These are phyloP conservation scores for Psettodes erumei DNA, from an alignment of 2,113 vertebrate genomes.

Conservation along the genomic window DNA sequence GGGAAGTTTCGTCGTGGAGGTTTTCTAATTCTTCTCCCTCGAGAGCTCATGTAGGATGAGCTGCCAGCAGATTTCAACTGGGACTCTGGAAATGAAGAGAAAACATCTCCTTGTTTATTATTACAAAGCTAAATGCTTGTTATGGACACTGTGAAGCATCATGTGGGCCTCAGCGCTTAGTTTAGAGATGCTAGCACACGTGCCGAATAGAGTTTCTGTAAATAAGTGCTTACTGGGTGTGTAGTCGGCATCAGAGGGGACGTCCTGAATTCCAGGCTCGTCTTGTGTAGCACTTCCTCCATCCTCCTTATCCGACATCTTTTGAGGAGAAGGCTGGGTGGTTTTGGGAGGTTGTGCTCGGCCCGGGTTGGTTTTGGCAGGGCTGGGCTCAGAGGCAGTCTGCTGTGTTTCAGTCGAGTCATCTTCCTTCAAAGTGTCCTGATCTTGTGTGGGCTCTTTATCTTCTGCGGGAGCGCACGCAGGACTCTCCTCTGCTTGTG, in stretches of 20 bases:
- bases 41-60: conserved; percentile 74
- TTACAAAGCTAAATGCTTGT: neutral
- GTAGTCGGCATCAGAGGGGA: conserved; percentile 78
- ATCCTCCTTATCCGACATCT: conserved; percentile 50
- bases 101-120: neutral
- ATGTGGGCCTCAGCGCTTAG: neutral
- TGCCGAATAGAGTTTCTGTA: neutral
- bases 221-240: conserved; percentile 73
- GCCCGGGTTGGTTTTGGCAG: conserved; percentile 20
- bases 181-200: neutral
- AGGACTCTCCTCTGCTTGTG: conserved; percentile 50
- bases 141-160: neutral
- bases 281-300: conserved; percentile 51
- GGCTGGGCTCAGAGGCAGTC: neutral
- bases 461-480: conserved; percentile 23
- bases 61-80: conserved; percentile 60
- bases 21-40: conserved; percentile 80
- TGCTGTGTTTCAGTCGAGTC: conserved; percentile 30
- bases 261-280: conserved; percentile 70
- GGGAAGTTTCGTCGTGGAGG: conserved; percentile 58
- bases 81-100: conserved; percentile 65
- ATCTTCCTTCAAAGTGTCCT: conserved; percentile 40
- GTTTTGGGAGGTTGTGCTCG: conserved; percentile 47
- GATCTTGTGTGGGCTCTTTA: conserved; percentile 8
- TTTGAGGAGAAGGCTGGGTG: conserved; percentile 18